Conservation (phyloP, 2,888 invertebrate species). For the Anthoptus insignis region DNA sequence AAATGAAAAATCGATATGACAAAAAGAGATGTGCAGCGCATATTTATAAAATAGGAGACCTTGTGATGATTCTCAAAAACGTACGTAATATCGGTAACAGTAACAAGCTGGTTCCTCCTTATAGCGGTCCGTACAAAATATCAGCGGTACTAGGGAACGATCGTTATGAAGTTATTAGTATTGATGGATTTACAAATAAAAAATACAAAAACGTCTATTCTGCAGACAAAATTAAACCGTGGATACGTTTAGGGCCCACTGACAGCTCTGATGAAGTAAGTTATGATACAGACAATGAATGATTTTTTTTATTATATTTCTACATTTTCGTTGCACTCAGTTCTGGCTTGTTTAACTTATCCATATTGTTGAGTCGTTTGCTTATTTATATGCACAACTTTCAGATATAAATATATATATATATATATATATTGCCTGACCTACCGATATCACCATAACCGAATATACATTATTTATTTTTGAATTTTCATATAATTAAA, state of each 20-base stretch:
- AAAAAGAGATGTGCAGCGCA: background rate
- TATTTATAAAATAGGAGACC: conserved; percentile 11
- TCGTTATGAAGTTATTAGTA: conserved; percentile 9
- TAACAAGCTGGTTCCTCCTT: background rate
- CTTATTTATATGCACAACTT: background rate
- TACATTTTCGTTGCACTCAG: too few relatives aligned
- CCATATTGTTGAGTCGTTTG: too few relatives aligned
- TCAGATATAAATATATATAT: background rate
- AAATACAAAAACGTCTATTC: conserved; percentile 12
- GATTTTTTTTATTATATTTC: too few relatives aligned
- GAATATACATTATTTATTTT: background rate
- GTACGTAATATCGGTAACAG: background rate
- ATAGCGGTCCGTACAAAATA: background rate
- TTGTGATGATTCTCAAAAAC: background rate
- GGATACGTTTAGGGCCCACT: background rate
- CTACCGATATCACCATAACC: background rate
- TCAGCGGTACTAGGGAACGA: background rate
- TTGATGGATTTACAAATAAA: background rate
- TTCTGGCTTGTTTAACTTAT: too few relatives aligned
- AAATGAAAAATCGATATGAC: background rate
- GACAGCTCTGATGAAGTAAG: background rate
- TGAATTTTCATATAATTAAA: too few relatives aligned
- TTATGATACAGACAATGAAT: too few relatives aligned
- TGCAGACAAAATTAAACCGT: conserved; percentile 14
- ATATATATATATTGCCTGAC: background rate